Evolutionary conservation across 1,140 invertebrate genomes (phyloP).

Genomic region (Nebria ingens): DNA sequence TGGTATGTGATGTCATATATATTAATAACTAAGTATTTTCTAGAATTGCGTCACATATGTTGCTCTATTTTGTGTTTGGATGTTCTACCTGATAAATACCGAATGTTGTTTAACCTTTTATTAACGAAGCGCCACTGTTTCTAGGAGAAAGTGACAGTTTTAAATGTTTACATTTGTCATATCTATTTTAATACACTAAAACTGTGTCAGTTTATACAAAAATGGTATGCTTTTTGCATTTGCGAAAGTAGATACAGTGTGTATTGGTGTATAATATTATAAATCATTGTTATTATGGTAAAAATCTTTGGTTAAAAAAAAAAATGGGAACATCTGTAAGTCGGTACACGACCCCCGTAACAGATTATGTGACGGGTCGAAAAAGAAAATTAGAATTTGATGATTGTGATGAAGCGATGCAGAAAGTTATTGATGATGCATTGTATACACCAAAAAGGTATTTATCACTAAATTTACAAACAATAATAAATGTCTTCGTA

Average conservation of each 20-base stretch:
- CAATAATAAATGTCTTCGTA: too few species aligned
- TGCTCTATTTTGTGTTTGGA: too few species aligned
- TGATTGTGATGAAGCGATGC: constrained; percentile 28
- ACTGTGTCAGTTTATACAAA: not conserved
- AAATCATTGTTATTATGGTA: not conserved
- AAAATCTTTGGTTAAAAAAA: not conserved
- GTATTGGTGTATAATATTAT: not conserved
- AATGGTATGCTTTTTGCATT: not conserved
- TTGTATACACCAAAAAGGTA: constrained; percentile 34
- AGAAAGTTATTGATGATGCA: constrained; percentile 32
- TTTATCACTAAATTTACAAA: not conserved
- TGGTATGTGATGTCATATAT: too few species aligned
- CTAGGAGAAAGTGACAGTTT: constrained; percentile 3
- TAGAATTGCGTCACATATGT: too few species aligned
- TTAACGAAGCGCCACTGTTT: not conserved
- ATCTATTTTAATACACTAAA: constrained; percentile 1
- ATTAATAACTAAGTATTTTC: too few species aligned
- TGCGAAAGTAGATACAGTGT: too few species aligned
- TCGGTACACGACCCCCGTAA: constrained; percentile 19
- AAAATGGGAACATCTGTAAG: constrained; percentile 16
- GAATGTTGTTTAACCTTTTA: too few species aligned
- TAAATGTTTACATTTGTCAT: constrained; percentile 7
- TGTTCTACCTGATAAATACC: too few species aligned
- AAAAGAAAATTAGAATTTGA: constrained; percentile 29
- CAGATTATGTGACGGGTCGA: constrained; percentile 24